phyloP scores from a whole-genome alignment of 2,797 vertebrate species.

The Hypotaenidia okinawae region DNA sequence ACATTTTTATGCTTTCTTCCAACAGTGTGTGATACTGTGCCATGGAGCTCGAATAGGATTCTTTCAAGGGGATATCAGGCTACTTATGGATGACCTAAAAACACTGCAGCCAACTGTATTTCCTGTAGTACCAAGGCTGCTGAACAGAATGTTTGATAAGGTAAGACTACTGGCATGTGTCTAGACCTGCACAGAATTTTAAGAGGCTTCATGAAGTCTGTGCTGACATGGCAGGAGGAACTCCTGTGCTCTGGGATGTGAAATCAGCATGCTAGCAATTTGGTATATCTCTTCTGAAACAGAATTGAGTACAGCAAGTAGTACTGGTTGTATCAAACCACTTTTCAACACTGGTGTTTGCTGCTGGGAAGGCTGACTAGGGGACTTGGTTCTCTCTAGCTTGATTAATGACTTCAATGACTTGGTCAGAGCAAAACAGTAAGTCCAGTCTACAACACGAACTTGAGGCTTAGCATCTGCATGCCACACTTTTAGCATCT shows the following conservation, averaged over 20 bases:
- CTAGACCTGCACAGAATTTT: neutral
- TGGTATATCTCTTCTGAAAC: neutral
- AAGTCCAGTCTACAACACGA: neutral
- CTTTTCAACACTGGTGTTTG: no score
- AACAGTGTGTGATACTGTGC: slow-evolving; percentile 87
- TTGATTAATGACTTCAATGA: neutral
- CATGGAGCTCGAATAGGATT: slow-evolving; percentile 95
- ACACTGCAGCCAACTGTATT: slow-evolving; percentile 91
- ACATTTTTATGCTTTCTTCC: neutral
- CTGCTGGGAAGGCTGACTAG: neutral
- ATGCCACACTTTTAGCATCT: neutral
- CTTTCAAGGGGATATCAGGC: slow-evolving; percentile 96
- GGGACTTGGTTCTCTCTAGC: neutral
- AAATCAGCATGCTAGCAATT: neutral
- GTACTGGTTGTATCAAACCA: neutral
- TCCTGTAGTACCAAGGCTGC: slow-evolving; percentile 93
- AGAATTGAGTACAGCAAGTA: neutral
- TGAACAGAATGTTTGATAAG: slow-evolving; percentile 98
- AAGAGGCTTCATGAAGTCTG: neutral
- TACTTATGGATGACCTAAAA: slow-evolving; percentile 97
- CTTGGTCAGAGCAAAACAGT: neutral
- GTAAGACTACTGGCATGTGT: slow-evolving; percentile 73
- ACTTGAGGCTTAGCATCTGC: slow-evolving; percentile 1
- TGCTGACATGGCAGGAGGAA: neutral
- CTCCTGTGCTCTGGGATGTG: neutral